phyloP scores from a whole-genome alignment of 2,113 vertebrate species.

The Cisticola juncidis region DNA sequence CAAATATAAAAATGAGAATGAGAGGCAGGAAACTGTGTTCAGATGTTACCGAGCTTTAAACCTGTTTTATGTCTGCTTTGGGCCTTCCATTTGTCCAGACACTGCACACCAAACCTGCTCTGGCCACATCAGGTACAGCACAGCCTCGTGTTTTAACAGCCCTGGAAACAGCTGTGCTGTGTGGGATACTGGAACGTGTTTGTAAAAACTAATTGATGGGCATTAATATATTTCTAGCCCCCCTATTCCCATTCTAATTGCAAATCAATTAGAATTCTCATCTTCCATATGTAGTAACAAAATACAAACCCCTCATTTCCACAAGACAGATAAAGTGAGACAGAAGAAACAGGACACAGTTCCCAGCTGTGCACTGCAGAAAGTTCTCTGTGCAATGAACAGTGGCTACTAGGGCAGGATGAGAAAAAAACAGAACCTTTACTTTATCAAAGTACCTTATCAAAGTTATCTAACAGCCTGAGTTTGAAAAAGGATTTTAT shows the following conservation, averaged over 20 bases:
- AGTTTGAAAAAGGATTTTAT: not conserved
- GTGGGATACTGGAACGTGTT: not conserved
- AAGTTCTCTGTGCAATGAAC: not conserved
- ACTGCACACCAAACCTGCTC: constrained; percentile 37
- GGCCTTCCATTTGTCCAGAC: constrained; percentile 48
- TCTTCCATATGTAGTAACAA: not conserved
- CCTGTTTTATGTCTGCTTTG: constrained; percentile 69
- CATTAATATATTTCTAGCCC: not conserved
- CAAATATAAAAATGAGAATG: constrained; percentile 71
- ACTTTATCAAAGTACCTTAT: not conserved
- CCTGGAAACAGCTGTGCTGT: not conserved
- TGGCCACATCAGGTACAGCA: not conserved
- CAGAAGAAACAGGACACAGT: not conserved
- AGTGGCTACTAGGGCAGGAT: not conserved
- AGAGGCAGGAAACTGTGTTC: constrained; percentile 71
- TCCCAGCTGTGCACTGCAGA: not conserved
- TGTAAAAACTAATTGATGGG: constrained; percentile 1
- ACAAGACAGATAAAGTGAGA: not conserved
- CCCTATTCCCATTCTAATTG: not conserved
- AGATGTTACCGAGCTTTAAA: constrained; percentile 62
- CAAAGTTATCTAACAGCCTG: not conserved
- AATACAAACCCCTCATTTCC: not conserved
- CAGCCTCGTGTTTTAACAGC: not conserved
- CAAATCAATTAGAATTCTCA: not conserved
- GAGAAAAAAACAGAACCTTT: not conserved